These are phyloP conservation scores for Lepilemur septentrionalis DNA, from an alignment of 2,797 vertebrate genomes.

Conservation along the genomic window DNA sequence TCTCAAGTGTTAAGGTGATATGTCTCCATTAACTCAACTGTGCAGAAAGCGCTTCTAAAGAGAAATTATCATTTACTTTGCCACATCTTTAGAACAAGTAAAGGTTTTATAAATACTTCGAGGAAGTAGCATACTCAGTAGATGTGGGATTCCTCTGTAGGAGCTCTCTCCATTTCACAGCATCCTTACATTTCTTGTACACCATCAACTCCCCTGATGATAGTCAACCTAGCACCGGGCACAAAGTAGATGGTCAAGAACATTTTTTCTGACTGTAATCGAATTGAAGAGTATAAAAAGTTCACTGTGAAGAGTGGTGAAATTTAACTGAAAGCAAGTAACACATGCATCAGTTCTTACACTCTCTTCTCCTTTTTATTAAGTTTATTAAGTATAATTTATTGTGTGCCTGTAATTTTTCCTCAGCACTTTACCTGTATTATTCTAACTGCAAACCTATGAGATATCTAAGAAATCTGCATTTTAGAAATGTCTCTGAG, in stretches of 20 bases:
- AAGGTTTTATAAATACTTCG: constrained; percentile 1
- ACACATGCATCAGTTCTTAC: not conserved
- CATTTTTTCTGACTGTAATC: not conserved
- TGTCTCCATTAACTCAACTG: constrained; percentile 29
- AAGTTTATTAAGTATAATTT: not conserved
- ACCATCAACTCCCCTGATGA: not conserved
- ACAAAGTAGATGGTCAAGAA: not conserved
- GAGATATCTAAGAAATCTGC: not conserved
- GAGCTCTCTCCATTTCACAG: not conserved
- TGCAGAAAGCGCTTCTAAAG: constrained; percentile 19
- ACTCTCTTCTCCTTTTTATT: not conserved
- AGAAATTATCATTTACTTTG: constrained; percentile 4
- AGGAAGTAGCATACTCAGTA: not conserved
- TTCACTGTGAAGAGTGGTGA: not conserved
- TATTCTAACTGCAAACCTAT: not conserved
- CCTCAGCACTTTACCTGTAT: not conserved
- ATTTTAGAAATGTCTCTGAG: not conserved
- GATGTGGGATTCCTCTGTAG: not conserved
- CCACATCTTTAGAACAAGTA: not conserved
- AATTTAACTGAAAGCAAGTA: not conserved
- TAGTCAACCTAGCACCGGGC: not conserved
- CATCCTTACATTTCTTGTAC: not conserved
- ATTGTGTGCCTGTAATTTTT: not conserved
- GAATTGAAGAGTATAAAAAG: not conserved
- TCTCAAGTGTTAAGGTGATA: not conserved